Conservation (phyloP, 2,113 vertebrate genomes). For the Albula glossodonta region DNA sequence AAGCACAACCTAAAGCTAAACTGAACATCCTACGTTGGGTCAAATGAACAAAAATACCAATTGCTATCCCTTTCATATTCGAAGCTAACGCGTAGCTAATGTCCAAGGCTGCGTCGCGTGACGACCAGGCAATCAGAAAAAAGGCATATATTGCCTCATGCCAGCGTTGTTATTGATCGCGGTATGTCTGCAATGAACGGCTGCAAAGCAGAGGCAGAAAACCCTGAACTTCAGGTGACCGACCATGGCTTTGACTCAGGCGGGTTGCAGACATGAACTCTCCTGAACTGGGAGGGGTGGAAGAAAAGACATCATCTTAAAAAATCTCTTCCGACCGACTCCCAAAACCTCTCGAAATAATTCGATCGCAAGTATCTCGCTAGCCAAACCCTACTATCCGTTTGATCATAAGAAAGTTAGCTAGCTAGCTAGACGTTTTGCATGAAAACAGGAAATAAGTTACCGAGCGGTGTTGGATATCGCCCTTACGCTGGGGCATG, state of each 20-base stretch:
- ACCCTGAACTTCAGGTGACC: conserved; percentile 97
- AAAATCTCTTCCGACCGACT: conserved; percentile 55
- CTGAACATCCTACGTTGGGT: conserved; percentile 65
- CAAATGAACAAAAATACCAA: conserved; percentile 55
- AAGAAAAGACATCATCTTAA: conserved; percentile 48
- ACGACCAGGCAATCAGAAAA: background rate
- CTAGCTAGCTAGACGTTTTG: conserved; percentile 22
- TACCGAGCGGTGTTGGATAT: conserved; percentile 9
- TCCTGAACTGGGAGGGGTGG: conserved; percentile 64
- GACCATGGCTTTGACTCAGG: conserved; percentile 83
- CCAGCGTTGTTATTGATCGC: conserved; percentile 72
- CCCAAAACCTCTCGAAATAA: conserved; percentile 53
- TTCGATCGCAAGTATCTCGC: conserved; percentile 44
- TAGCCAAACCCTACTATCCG: background rate
- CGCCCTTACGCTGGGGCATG: conserved; percentile 55
- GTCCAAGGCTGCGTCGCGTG: background rate
- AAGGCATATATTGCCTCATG: conserved; percentile 47
- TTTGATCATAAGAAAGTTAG: conserved; percentile 16
- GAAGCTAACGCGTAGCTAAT: conserved; percentile 19
- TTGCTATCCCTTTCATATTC: background rate
- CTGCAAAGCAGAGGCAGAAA: conserved; percentile 66
- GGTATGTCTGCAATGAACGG: conserved; percentile 82
- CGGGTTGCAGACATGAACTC: conserved; percentile 69
- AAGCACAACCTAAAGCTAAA: conserved; percentile 53
- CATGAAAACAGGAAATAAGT: conserved; percentile 28